These are phyloP conservation scores for Aphrocallistes beatrix DNA, from an alignment of 37 sponge, comb jelly and placozoan species.

Conservation along the genomic window DNA sequence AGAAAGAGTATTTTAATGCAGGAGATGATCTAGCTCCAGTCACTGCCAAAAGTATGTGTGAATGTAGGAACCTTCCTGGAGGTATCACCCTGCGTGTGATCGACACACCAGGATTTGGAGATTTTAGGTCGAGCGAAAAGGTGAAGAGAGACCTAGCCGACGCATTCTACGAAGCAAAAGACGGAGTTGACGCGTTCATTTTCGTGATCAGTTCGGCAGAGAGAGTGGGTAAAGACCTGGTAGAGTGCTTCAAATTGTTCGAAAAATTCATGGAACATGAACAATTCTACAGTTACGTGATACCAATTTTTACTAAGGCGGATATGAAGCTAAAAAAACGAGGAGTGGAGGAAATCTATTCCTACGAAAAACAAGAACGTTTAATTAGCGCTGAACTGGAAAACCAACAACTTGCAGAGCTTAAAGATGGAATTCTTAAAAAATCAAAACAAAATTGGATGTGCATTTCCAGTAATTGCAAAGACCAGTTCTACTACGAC, in stretches of 20 bases:
- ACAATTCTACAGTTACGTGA: not conserved
- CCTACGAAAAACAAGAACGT: slow-evolving; percentile 4
- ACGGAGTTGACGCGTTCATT: not conserved
- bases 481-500: not conserved
- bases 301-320: not conserved
- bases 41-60: not conserved
- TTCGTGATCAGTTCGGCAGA: slow-evolving; percentile 6
- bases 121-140: not conserved
- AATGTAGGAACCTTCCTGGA: slow-evolving; percentile 62
- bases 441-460: not conserved
- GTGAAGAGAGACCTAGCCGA: not conserved
- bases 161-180: not conserved
- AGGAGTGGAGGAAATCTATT: not conserved
- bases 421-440: not conserved
- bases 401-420: not conserved
- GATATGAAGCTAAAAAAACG: not conserved
- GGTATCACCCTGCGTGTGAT: slow-evolving; percentile 75
- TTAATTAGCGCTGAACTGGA: not conserved
- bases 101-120: slow-evolving; percentile 28
- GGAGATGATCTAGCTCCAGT: not conserved
- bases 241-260: not conserved
- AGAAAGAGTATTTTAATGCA: not conserved
- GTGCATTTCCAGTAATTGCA: not conserved
- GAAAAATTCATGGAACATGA: not conserved
- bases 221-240: not conserved